phyloP scores from a whole-genome alignment of 37 sponge, comb jelly and placozoan genomes.

The Amphimedon queenslandica region DNA sequence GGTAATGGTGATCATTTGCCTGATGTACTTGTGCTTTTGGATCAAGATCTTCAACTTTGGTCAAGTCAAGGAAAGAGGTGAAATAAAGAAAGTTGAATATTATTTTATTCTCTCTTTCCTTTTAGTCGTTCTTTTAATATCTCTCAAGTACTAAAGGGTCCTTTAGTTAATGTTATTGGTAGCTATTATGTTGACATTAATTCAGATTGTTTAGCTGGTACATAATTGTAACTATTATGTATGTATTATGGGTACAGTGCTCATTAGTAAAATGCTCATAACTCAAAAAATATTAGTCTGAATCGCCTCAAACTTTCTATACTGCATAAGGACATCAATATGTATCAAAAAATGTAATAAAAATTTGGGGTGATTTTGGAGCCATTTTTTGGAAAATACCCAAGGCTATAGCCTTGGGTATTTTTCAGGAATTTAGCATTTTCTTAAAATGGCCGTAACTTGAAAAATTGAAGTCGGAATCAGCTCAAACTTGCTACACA shows the following conservation, averaged over 20 bases:
- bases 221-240: neutral
- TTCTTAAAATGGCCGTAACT: no score
- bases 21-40: slow-evolving; percentile 6
- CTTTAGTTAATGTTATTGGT: no score
- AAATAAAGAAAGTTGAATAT: neutral
- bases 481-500: no score
- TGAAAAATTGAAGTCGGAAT: no score
- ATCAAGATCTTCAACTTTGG: slow-evolving; percentile 2
- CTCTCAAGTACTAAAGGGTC: neutral
- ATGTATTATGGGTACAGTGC: neutral
- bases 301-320: no score
- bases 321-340: no score
- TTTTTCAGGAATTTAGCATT: no score
- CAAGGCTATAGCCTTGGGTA: no score
- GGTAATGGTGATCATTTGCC: slow-evolving; percentile 57
- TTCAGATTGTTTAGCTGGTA: slow-evolving; percentile 38
- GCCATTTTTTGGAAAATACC: no score
- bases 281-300: no score
- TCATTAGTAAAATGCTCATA: neutral
- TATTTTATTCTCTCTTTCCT: slow-evolving; percentile 2
- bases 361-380: no score
- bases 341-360: no score
- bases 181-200: slow-evolving; percentile 38
- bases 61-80: slow-evolving; percentile 22
- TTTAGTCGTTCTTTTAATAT: neutral